A percentile compares a stretch with the other conserved stretches of the same genome.
Conservation (phyloP, 1,140 invertebrate species). For the Pseudomyrmex sp. region DNA sequence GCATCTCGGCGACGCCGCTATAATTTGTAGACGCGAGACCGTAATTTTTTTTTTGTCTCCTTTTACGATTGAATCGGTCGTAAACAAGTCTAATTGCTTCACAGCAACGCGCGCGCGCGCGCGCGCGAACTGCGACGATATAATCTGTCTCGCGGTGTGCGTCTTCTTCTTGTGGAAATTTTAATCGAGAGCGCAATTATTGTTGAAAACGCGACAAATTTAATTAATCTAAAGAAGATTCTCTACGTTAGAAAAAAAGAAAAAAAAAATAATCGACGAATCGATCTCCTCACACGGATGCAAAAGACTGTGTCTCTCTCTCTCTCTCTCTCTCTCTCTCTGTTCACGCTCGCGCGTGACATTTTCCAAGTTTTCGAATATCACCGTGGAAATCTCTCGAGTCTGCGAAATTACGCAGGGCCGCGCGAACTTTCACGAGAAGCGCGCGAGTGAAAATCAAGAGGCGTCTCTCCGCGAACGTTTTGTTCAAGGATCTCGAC, state of each 20-base stretch:
- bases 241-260: background rate
- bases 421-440: too few relatives aligned
- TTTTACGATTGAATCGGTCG: slow-evolving; percentile 41
- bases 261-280: too few relatives aligned
- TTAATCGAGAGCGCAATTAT: background rate
- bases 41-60: slow-evolving; percentile 9
- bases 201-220: too few relatives aligned
- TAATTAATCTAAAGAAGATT: background rate
- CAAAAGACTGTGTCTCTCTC: background rate
- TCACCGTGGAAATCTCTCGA: background rate
- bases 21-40: slow-evolving; percentile 46
- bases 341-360: background rate
- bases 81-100: slow-evolving; percentile 55
- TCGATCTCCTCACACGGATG: background rate
- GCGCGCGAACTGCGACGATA: slow-evolving; percentile 10
- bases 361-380: background rate
- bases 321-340: background rate
- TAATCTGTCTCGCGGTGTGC: background rate
- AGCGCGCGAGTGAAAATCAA: slow-evolving; percentile 25
- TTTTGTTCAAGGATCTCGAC: slow-evolving; percentile 31
- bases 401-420: background rate
- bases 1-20: slow-evolving; percentile 11
- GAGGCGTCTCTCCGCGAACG: background rate
- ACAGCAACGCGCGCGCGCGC: too few relatives aligned
- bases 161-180: background rate